Base-by-base conservation (phyloP, 2,797 vertebrate species). In the Tarsius wallacei region DNA sequence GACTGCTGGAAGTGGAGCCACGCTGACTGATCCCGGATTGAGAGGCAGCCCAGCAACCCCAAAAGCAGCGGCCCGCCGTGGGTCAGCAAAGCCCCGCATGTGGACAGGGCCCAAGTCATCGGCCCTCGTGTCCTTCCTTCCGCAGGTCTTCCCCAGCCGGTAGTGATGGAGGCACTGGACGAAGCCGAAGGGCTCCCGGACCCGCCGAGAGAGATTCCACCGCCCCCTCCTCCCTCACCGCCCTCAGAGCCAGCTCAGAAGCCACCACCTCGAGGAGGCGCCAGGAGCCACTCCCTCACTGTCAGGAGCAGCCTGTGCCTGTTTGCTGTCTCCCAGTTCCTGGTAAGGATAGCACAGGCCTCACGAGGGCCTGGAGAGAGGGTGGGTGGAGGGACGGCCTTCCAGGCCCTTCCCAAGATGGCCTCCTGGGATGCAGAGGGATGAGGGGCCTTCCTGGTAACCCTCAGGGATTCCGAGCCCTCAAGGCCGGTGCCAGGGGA, bases 301-400 rank as follows among this genome's bases (percentile, higher is more conserved):
- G 98, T 98, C n/a, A 98, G 98, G 96, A 98, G 98, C 97, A 99
- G 97, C 95, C 97, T 99, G 86, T 99, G 98, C 97, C 98, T 99
- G 78, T 99, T 99, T 33, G 98, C 98, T 76, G 97, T 99, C 74
- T 99, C 98, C 1, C 99, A 99, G 98, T 98, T 99, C 93, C 96
- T 99, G 99, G 99, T 99, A 99, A 99, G 99, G 92, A 55, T 28
- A 26, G 26, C 61, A 15, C 70, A 51, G 97, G 93, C 90, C 90
- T 78, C 49, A 0, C 1, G 0, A 1, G 80, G 90, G 55, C 93
- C 83, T 68, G 71, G 47, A 47, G 71, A 59, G 63, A 33, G 94
- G 94, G 81, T 31, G 59, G 93, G 94, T 5, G 11, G 77, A 93
- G 59, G 91, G 85, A 36, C 5, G 15, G 74, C 82, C 82, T 78